Conservation (phyloP, 2,113 vertebrate genomes). For the Trogon melanurus region DNA sequence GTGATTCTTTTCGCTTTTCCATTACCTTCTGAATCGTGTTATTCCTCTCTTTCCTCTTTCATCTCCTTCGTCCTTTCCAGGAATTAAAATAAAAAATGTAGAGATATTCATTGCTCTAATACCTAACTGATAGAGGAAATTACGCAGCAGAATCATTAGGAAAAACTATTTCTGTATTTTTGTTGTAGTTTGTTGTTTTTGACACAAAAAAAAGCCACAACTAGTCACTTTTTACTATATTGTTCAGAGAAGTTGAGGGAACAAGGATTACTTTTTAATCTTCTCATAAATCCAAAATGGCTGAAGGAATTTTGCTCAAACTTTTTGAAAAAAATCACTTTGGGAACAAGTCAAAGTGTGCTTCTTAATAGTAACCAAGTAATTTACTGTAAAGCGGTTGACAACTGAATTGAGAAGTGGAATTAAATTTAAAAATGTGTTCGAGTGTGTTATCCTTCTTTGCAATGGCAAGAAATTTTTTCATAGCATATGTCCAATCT, state of each 20-base stretch:
- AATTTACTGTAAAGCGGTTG: conserved; percentile 55
- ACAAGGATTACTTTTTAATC: conserved; percentile 3
- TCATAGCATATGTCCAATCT: conserved; percentile 48
- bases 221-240: neutral
- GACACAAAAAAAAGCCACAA: neutral
- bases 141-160: neutral
- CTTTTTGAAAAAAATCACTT: conserved; percentile 49
- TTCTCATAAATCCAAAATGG: conserved; percentile 58
- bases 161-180: neutral
- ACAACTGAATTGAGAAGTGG: conserved; percentile 48
- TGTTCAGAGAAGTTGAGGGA: conserved; percentile 6
- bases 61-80: neutral
- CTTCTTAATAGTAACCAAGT: conserved; percentile 51
- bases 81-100: neutral
- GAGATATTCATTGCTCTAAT: neutral
- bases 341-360: conserved; percentile 42
- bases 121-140: neutral
- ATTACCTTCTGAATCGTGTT: neutral
- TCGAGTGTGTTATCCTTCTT: conserved; percentile 52
- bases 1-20: neutral
- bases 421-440: conserved; percentile 60
- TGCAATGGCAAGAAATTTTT: conserved; percentile 57
- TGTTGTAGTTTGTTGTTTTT: no score
- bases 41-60: neutral
- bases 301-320: conserved; percentile 39